Percentiles rank a stretch among this genome's conserved stretches.
These are phyloP conservation scores for Xestia xanthographa DNA, from an alignment of 2,888 invertebrate species.

Conservation along the genomic window DNA sequence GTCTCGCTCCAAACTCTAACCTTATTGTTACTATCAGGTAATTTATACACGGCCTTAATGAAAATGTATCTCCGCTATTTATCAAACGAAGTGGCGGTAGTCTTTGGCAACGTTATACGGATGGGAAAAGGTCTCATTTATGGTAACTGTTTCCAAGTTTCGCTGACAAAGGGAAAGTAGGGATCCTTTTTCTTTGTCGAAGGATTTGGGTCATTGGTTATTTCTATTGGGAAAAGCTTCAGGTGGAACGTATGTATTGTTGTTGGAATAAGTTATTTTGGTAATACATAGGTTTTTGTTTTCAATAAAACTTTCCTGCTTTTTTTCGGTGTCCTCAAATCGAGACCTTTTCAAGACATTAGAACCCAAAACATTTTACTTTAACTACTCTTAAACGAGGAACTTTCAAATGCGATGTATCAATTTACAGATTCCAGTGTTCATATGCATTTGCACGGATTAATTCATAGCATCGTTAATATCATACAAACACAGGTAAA, in stretches of 20 bases:
- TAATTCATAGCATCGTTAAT: constrained; percentile 53
- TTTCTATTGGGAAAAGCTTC: constrained; percentile 73
- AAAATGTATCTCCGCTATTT: constrained; percentile 84
- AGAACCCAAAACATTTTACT: not conserved
- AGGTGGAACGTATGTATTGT: constrained; percentile 63
- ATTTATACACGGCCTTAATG: constrained; percentile 75
- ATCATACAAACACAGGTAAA: constrained; percentile 60
- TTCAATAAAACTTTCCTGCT: constrained; percentile 28
- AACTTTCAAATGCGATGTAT: constrained; percentile 22
- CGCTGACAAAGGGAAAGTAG: constrained; percentile 82
- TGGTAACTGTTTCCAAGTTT: constrained; percentile 79
- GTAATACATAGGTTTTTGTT: constrained; percentile 42
- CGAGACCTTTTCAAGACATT: not conserved
- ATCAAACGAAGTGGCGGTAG: constrained; percentile 75
- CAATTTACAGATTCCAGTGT: constrained; percentile 8
- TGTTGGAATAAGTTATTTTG: constrained; percentile 56
- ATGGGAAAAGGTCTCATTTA: constrained; percentile 77
- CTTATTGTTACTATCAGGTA: constrained; percentile 65
- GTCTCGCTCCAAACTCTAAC: constrained; percentile 48
- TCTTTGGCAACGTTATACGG: constrained; percentile 68
- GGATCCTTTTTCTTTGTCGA: constrained; percentile 75
- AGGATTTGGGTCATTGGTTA: constrained; percentile 84
- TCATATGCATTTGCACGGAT: constrained; percentile 30
- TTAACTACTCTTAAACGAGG: not conserved
- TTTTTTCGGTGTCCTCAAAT: not conserved